Conservation (phyloP, 2,113 vertebrate genomes). For the Xenotilapia flavipinnis region DNA sequence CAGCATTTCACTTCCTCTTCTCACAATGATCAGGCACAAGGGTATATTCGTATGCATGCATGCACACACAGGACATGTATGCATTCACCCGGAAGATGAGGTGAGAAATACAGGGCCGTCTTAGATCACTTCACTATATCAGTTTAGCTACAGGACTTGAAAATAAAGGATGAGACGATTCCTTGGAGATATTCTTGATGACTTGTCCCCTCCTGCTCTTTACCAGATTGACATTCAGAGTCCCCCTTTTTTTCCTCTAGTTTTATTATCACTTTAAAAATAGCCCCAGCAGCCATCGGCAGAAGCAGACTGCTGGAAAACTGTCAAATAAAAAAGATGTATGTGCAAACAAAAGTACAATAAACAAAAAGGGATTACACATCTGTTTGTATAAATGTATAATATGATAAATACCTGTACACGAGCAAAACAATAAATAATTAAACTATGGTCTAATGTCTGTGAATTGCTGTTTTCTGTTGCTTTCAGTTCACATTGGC, state of each 20-base stretch:
- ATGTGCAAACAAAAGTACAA: neutral
- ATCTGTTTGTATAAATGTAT: neutral
- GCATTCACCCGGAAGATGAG: neutral
- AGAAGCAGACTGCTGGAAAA: neutral
- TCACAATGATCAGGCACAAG: neutral
- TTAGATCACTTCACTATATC: constrained; percentile 31
- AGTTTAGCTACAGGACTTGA: constrained; percentile 38
- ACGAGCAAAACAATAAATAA: neutral
- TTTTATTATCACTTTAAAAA: constrained; percentile 35
- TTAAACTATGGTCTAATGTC: neutral
- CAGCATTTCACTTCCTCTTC: neutral
- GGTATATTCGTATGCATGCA: neutral
- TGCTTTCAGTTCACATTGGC: neutral
- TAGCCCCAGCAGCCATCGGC: neutral
- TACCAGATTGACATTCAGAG: constrained; percentile 3
- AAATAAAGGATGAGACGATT: constrained; percentile 41
- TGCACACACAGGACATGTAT: neutral
- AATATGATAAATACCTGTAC: neutral
- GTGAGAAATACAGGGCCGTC: constrained; percentile 16
- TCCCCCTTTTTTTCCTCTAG: neutral
- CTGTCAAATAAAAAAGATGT: neutral
- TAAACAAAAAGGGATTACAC: neutral
- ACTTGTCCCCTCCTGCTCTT: constrained; percentile 33
- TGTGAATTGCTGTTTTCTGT: neutral
- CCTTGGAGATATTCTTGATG: constrained; percentile 43